A percentile compares a stretch with the other conserved stretches of the same genome.
phyloP scores from a whole-genome alignment of 2,113 vertebrate species.

The Engraulis encrasicolus region DNA sequence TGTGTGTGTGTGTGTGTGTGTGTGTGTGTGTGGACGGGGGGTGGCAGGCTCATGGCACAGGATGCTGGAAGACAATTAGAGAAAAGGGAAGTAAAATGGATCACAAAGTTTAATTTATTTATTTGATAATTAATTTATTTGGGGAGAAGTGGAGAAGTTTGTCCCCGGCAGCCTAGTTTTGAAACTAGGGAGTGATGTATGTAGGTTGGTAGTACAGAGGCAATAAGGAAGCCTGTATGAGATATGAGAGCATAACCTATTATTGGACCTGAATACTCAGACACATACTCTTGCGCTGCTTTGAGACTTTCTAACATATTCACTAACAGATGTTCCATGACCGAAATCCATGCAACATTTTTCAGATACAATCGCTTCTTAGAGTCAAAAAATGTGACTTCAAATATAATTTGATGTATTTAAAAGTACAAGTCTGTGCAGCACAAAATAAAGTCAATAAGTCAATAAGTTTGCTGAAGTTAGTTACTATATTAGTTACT shows the following conservation, averaged over 20 bases:
- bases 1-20: no score
- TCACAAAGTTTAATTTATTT: constrained; percentile 7
- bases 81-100: constrained; percentile 64
- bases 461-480: background rate
- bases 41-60: constrained; percentile 60
- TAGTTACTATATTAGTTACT: background rate
- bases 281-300: background rate
- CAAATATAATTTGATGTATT: no score
- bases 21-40: constrained; percentile 45
- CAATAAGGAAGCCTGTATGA: background rate
- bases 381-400: no score
- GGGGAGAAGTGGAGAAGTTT: background rate
- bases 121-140: background rate
- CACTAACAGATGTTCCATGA: background rate
- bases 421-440: no score
- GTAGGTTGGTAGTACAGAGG: background rate
- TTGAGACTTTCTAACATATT: background rate
- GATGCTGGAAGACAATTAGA: constrained; percentile 77
- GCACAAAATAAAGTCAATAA: no score
- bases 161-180: constrained; percentile 32
- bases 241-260: background rate
- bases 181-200: constrained; percentile 11
- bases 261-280: background rate
- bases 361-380: no score
- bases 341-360: background rate